phyloP scores from a whole-genome alignment of 2,113 vertebrate species.

The Mesitornis unicolor region DNA sequence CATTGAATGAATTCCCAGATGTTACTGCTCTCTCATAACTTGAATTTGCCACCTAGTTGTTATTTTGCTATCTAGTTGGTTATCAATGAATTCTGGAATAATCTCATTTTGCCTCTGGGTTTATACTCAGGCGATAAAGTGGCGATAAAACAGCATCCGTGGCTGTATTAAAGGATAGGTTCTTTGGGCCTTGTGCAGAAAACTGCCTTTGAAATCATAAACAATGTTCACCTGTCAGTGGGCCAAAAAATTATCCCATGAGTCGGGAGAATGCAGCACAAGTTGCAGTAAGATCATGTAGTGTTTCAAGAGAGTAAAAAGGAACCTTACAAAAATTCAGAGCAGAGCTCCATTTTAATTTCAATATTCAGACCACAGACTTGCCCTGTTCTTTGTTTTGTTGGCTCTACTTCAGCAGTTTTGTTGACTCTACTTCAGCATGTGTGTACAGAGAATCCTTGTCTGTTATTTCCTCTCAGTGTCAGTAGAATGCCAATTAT shows the following conservation, averaged over 20 bases:
- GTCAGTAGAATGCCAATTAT: not conserved
- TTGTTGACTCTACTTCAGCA: not conserved
- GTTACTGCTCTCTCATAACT: not conserved
- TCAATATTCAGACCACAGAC: not conserved
- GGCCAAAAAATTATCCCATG: not conserved
- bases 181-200: not conserved
- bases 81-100: not conserved
- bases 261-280: not conserved
- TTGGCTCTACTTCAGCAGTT: too few species aligned
- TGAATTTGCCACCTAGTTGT: not conserved
- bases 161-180: accelerated
- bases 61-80: not conserved
- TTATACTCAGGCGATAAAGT: not conserved
- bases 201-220: not conserved
- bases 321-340: not conserved
- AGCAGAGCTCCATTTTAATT: not conserved
- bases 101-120: not conserved
- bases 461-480: not conserved
- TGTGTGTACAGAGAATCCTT: not conserved
- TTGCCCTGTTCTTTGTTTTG: not conserved
- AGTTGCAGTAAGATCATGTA: not conserved
- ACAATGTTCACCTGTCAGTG: not conserved
- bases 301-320: not conserved
- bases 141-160: not conserved
- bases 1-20: not conserved